phyloP scores from a whole-genome alignment of 2,797 vertebrate genomes.

The Pipistrellus pygmaeus region DNA sequence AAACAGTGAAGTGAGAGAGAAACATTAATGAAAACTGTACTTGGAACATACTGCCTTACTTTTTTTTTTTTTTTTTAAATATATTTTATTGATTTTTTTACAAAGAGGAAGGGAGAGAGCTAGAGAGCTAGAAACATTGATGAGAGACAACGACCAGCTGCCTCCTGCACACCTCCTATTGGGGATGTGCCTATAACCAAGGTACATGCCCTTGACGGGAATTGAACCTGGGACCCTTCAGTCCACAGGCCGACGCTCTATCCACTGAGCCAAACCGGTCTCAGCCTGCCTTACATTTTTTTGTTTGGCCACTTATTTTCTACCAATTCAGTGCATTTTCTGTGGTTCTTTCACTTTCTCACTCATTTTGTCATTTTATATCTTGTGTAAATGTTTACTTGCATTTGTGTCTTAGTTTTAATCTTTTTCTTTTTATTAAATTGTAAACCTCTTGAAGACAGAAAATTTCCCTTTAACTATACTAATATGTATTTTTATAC shows the following conservation, averaged over 20 bases:
- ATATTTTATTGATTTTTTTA: too few relatives aligned
- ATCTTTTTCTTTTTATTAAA: conserved; percentile 26
- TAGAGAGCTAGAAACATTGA: too few relatives aligned
- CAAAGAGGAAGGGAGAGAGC: too few relatives aligned
- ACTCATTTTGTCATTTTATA: not conserved
- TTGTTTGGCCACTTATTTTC: not conserved
- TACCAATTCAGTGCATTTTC: not conserved
- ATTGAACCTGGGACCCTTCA: too few relatives aligned
- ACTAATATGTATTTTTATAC: not conserved
- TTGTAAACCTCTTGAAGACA: conserved; percentile 7
- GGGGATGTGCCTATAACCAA: too few relatives aligned
- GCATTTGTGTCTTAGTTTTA: not conserved
- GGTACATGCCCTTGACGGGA: too few relatives aligned
- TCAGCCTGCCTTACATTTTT: not conserved
- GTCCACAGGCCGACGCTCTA: too few relatives aligned
- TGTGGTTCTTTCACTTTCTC: not conserved
- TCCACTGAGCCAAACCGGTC: too few relatives aligned
- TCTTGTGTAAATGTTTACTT: conserved; percentile 19
- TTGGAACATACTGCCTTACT: not conserved
- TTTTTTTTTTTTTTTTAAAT: too few relatives aligned
- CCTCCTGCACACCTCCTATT: too few relatives aligned
- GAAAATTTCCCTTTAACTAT: conserved; percentile 7
- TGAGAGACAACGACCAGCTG: too few relatives aligned
- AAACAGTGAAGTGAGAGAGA: too few relatives aligned
- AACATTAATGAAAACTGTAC: not conserved